These are phyloP conservation scores for Zaprionus kolodkinae DNA, from an alignment of 1,140 invertebrate genomes.

Conservation along the genomic window DNA sequence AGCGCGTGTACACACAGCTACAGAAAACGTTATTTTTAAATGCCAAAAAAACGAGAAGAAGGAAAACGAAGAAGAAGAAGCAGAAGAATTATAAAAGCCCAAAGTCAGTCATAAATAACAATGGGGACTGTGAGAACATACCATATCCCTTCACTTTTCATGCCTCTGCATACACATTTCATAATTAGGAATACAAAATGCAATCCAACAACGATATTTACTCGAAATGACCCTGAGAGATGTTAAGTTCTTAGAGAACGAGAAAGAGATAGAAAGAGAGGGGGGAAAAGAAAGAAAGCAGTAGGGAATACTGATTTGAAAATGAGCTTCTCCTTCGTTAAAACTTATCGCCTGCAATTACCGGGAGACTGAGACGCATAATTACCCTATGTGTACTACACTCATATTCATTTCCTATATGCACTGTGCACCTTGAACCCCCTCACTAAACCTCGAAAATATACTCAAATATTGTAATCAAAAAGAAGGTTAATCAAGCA, in stretches of 20 bases:
- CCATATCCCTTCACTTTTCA: constrained; percentile 30
- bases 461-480: constrained; percentile 59
- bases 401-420: constrained; percentile 57
- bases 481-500: constrained; percentile 75
- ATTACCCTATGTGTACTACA: constrained; percentile 33
- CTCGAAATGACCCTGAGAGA: constrained; percentile 13
- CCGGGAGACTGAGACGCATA: constrained; percentile 51
- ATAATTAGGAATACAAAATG: constrained; percentile 41
- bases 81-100: neutral
- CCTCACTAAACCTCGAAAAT: constrained; percentile 37
- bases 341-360: constrained; percentile 5
- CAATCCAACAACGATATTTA: constrained; percentile 28
- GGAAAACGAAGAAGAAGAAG: too few species aligned
- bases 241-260: neutral
- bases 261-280: neutral
- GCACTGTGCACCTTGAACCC: constrained; percentile 58
- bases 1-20: neutral
- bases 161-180: constrained; percentile 42
- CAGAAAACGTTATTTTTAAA: neutral
- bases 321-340: constrained; percentile 6
- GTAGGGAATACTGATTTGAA: neutral
- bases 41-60: neutral
- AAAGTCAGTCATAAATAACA: constrained; percentile 29
- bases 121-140: constrained; percentile 18
- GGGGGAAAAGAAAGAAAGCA: neutral